Evolutionary conservation across 2,888 invertebrate genomes (phyloP), one percentile per base, ranked within the genome.

Genomic region (Rapana venosa): DNA sequence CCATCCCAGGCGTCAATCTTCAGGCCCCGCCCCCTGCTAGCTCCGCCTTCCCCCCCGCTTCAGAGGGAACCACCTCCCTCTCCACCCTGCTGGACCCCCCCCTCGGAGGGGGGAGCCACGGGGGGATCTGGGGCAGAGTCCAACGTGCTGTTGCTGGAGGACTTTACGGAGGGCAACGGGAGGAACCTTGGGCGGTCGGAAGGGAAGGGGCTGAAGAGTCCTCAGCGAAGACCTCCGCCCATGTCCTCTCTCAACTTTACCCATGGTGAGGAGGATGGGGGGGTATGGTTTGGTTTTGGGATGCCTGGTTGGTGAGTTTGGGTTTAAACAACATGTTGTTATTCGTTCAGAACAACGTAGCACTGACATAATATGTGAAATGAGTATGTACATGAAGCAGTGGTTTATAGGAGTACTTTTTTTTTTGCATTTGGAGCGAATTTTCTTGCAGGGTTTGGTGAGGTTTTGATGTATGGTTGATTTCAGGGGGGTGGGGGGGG

Each of bases 111-210:
- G n/a, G 74, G 89, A n/a, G 47, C 56, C 47, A 58, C n/a, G 5
- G 70, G 89, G 1, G 89, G 70, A 2, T 56, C 8, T 36, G 26
- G 36, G 47, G 85, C 30, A 15, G 85, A 74, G 70, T 61, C 81
- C 26, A 87, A 90, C 56, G 61, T 85, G 22, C 58, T 91, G 36
- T 61, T 88, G n/a, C 47, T 91, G 86, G 91, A 91, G 79, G 90
- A 91, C 47, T 90, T 90, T 58, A 89, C 81, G 13, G 74, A 58
- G 47, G 79, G 22, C 30, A 70, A 79, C 56, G 22, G 56, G 32
- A 30, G 56, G 4, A 74, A 66, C 11, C 36, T 47, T 8, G 36
- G 17, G 6, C 8, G 81, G 22, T 22, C 5, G 22, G 22, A 47
- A 26, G 81, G 81, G 5, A 36, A 83, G 26, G 26, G 13, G 36